Base-by-base conservation (phyloP, 2,888 invertebrate species). In the Eumacrocentrus americanus region DNA sequence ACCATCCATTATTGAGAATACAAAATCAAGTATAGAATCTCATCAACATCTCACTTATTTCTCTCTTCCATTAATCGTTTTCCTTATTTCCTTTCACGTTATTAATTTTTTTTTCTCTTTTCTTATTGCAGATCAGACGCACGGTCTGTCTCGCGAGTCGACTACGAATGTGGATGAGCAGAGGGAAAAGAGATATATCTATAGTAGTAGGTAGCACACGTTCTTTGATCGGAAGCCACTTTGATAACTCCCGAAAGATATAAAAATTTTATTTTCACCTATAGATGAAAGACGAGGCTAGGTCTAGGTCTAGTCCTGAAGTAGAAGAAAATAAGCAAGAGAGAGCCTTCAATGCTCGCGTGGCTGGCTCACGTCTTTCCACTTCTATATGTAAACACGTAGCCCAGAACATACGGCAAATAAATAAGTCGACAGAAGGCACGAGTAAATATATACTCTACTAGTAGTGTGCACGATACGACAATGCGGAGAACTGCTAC, bases 161-260 rank as follows among this genome's bases (percentile, higher is more conserved):
- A 58, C 51, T 52, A 22, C 7, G 35, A 56, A 46, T 18, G 50
- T 18, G 20, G 4, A 50, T 34, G 42, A 42, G 20, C 18, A 20
- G 42, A 9, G 42, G 25, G 35, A 34, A 34, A 50, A 50, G 3
- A 25, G 23, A 11, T 25, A 54, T 42, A 14, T 22, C 48, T 37
- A 47, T 50, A 18, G 38, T n/a, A 37, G 20, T n/a, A n/a, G 29
- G 16, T 34, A 42, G 42, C 50, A 25, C 50, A 57, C 34, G 50
- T 50, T 34, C 60, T 60, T 57, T 57, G 60, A 63, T 63, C 62
- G 56, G 34, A 50, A 57, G 50, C 40, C 40, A 52, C 56, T 50
- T 51, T 35, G 40, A 53, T 20, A 42, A 47, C 37, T 42, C 34
- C 34, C 34, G 23, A 34, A 53, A 53, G 20, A 54, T 58, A 52